Percentiles rank a stretch among this genome's conserved stretches.
Conservation (phyloP, 2,113 vertebrate species). For the Brachionichthys hirsutus region DNA sequence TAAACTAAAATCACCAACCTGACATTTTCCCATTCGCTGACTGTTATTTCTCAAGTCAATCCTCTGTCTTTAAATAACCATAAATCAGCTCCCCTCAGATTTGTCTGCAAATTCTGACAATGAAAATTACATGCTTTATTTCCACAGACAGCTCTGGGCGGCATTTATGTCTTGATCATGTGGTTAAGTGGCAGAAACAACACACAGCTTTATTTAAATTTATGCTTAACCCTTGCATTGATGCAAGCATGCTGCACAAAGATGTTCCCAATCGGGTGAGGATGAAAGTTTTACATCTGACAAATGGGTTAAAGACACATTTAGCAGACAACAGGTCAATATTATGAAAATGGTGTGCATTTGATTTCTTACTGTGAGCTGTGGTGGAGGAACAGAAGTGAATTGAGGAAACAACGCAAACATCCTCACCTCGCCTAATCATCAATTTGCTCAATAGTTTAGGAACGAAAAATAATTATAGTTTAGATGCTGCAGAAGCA, state of each 20-base stretch:
- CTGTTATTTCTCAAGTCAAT: slow-evolving; percentile 57
- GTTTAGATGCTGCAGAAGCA: no score
- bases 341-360: no score
- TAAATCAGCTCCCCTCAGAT: slow-evolving; percentile 32
- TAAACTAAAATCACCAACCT: slow-evolving; percentile 64
- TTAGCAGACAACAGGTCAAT: no score
- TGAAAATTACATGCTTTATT: slow-evolving; percentile 6
- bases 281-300: neutral
- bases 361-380: no score
- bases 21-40: slow-evolving; percentile 67
- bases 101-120: slow-evolving; percentile 19
- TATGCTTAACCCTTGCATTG: slow-evolving; percentile 8
- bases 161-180: neutral
- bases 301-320: neutral
- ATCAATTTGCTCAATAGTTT: no score
- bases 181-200: slow-evolving; percentile 17
- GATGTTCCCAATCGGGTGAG: no score
- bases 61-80: slow-evolving; percentile 20
- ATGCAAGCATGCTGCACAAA: no score
- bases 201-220: slow-evolving; percentile 13
- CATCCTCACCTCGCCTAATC: no score
- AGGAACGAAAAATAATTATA: no score
- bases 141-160: neutral
- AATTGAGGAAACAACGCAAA: no score
- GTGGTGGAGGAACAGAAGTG: no score